phyloP scores from a whole-genome alignment of 1,140 invertebrate genomes.

The Drosophila setifemur region DNA sequence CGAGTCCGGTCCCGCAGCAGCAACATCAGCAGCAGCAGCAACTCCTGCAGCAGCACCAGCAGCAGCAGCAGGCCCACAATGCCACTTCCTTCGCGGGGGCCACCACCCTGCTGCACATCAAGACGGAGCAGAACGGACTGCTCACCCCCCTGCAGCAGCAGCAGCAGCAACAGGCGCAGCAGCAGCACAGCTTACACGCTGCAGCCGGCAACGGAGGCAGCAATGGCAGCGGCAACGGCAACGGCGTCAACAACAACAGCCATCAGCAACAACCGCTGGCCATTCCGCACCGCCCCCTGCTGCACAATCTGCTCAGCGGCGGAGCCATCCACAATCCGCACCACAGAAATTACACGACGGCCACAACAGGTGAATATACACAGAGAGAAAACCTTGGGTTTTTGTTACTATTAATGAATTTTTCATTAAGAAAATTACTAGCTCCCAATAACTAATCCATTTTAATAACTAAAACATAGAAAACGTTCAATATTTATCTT shows the following conservation, averaged over 20 bases:
- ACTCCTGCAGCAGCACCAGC: slow-evolving; percentile 59
- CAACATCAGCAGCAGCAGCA: slow-evolving; percentile 65
- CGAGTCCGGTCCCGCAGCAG: slow-evolving; percentile 76
- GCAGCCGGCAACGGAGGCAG: slow-evolving; percentile 42
- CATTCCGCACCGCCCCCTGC: slow-evolving; percentile 78
- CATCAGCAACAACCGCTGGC: slow-evolving; percentile 65
- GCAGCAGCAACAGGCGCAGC: slow-evolving; percentile 65
- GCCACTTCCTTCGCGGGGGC: slow-evolving; percentile 51
- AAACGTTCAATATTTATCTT: too few species aligned
- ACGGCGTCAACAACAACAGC: slow-evolving; percentile 40
- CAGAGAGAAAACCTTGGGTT: neutral
- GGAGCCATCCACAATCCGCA: slow-evolving; percentile 81
- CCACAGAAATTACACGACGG: slow-evolving; percentile 81
- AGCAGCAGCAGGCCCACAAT: slow-evolving; percentile 65
- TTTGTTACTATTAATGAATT: too few species aligned
- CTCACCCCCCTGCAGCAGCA: slow-evolving; percentile 68
- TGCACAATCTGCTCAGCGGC: slow-evolving; percentile 81
- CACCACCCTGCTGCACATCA: slow-evolving; percentile 70
- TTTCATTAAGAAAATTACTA: too few species aligned
- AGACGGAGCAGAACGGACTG: slow-evolving; percentile 74
- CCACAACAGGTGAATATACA: slow-evolving; percentile 79
- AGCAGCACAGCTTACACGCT: slow-evolving; percentile 60
- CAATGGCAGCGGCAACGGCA: slow-evolving; percentile 57
- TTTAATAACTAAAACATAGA: too few species aligned
- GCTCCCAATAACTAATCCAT: too few species aligned